Percentiles rank a stretch among this genome's conserved stretches.
Conservation (phyloP, 2,888 invertebrate genomes). For the Meghimatium bilineatum region DNA sequence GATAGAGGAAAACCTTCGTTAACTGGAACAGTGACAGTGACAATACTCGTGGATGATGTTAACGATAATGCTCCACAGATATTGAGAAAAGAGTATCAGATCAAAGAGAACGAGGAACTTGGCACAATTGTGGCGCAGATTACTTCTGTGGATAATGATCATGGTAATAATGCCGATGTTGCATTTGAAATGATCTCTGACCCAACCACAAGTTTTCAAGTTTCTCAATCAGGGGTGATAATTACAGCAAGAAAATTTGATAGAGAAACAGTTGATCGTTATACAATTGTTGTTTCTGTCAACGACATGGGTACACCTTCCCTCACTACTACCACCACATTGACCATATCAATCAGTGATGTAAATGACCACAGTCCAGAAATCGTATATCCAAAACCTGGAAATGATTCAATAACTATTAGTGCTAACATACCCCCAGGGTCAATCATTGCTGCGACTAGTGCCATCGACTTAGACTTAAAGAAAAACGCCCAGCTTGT, state of each 20-base stretch:
- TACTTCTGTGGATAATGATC: slow-evolving; percentile 49
- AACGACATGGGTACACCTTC: slow-evolving; percentile 56
- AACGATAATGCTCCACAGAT: slow-evolving; percentile 54
- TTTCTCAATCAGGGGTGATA: slow-evolving; percentile 51
- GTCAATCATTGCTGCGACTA: slow-evolving; percentile 20
- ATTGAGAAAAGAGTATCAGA: slow-evolving; percentile 46
- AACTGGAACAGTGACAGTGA: slow-evolving; percentile 52
- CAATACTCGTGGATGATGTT: slow-evolving; percentile 50
- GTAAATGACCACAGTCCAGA: slow-evolving; percentile 39
- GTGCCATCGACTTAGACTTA: slow-evolving; percentile 17
- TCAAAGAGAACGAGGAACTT: slow-evolving; percentile 49
- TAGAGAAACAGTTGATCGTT: slow-evolving; percentile 54
- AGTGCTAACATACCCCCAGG: slow-evolving; percentile 39
- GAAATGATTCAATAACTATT: slow-evolving; percentile 25
- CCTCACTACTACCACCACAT: slow-evolving; percentile 25
- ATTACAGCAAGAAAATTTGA: slow-evolving; percentile 51
- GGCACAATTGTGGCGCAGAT: slow-evolving; percentile 48
- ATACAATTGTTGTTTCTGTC: slow-evolving; percentile 53
- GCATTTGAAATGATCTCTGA: slow-evolving; percentile 32
- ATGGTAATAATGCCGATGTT: slow-evolving; percentile 47
- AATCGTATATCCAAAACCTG: slow-evolving; percentile 22
- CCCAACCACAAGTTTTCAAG: slow-evolving; percentile 36
- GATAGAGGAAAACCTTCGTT: slow-evolving; percentile 51
- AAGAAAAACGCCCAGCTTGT: slow-evolving; percentile 40
- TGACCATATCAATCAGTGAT: slow-evolving; percentile 35